Conservation (phyloP, 2,113 vertebrate genomes). For the Heptranchias perlo region DNA sequence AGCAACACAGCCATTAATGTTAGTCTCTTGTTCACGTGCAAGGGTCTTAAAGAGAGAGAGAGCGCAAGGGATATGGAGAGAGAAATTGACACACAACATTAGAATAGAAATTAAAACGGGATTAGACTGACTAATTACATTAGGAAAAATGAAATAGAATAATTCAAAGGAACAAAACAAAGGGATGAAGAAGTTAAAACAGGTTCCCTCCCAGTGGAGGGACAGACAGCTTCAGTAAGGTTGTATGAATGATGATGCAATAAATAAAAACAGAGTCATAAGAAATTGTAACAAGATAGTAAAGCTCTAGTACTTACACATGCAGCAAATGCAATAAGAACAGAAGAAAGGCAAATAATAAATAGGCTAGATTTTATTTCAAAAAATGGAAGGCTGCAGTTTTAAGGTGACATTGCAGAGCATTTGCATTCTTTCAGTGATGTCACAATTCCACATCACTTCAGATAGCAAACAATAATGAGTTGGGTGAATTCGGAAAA, state of each 20-base stretch:
- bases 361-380: neutral
- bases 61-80: slow-evolving; percentile 43
- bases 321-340: slow-evolving; percentile 31
- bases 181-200: neutral
- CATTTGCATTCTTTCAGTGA: slow-evolving; percentile 51
- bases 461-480: slow-evolving; percentile 51
- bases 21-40: slow-evolving; percentile 42
- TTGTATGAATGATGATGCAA: neutral
- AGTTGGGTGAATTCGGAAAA: slow-evolving; percentile 50
- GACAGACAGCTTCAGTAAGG: neutral
- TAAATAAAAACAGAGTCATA: neutral
- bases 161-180: neutral
- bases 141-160: neutral
- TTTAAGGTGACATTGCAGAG: slow-evolving; percentile 47
- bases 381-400: slow-evolving; percentile 13
- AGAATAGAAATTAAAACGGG: neutral
- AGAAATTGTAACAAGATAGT: slow-evolving; percentile 1
- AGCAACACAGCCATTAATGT: slow-evolving; percentile 40
- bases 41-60: slow-evolving; percentile 43
- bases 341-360: neutral
- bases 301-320: slow-evolving; percentile 13
- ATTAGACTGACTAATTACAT: slow-evolving; percentile 11
- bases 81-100: slow-evolving; percentile 26
- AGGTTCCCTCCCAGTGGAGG: neutral
- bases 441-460: slow-evolving; percentile 48